Conservation (phyloP, 2,888 invertebrate species). For the Lasioglossum marginatum region DNA sequence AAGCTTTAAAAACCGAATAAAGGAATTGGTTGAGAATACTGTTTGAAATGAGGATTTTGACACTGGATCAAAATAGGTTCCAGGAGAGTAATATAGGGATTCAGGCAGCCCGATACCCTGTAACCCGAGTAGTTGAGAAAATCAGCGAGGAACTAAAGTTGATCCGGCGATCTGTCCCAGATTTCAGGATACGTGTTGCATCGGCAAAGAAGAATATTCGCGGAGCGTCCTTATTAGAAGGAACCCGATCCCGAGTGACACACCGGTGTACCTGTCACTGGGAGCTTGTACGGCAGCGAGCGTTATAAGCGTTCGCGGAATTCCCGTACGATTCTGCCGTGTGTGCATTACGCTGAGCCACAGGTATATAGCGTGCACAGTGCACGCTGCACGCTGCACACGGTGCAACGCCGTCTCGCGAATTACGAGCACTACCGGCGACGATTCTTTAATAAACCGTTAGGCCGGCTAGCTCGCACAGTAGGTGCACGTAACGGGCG, state of each 20-base stretch:
- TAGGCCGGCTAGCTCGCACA: constrained; percentile 53
- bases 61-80: background rate
- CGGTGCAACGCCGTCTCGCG: constrained; percentile 27
- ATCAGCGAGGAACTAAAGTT: background rate
- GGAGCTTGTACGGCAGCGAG: constrained; percentile 48
- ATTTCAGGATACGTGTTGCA: background rate
- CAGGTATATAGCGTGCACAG: constrained; percentile 11
- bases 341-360: constrained; percentile 43
- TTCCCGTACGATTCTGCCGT: constrained; percentile 33
- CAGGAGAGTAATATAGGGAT: background rate
- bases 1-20: too few species aligned
- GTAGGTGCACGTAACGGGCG: constrained; percentile 61
- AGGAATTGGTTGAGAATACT: too few species aligned
- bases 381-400: background rate
- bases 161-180: background rate
- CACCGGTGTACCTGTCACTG: constrained; percentile 48
- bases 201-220: background rate
- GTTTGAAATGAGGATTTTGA: background rate
- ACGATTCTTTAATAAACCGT: constrained; percentile 65
- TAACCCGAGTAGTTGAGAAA: background rate
- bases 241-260: constrained; percentile 31
- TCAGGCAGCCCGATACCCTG: background rate
- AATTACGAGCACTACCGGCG: constrained; percentile 57
- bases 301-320: constrained; percentile 49
- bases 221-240: constrained; percentile 3